Conservation (phyloP, 2,113 vertebrate genomes). For the Daphoenositta chrysoptera region DNA sequence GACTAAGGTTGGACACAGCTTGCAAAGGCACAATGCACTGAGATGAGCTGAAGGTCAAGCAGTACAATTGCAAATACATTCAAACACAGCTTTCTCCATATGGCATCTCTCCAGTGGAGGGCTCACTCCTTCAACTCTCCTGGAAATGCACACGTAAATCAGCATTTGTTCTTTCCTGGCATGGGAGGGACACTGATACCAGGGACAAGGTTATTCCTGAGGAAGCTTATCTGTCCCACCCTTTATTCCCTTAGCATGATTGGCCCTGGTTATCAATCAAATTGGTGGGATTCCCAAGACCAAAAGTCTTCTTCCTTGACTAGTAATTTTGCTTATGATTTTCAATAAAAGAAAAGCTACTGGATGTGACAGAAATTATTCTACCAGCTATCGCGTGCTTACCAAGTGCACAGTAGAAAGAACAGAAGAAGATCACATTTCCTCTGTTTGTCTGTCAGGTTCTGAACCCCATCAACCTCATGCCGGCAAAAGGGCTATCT, state of each 20-base stretch:
- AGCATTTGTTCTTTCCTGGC: neutral
- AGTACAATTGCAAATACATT: neutral
- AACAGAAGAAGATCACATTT: neutral
- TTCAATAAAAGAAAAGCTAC: neutral
- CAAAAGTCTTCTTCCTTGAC: slow-evolving; percentile 24
- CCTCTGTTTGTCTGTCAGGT: slow-evolving; percentile 52
- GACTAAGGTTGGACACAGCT: neutral
- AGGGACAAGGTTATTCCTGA: neutral
- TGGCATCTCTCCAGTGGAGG: neutral
- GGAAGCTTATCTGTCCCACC: neutral
- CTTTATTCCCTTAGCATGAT: neutral
- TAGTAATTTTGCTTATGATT: slow-evolving; percentile 22
- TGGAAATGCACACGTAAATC: neutral
- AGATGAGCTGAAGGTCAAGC: neutral
- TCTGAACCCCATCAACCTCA: slow-evolving; percentile 22
- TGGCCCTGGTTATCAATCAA: neutral
- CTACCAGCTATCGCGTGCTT: neutral
- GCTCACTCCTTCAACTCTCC: neutral
- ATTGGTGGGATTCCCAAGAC: neutral
- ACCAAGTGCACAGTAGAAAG: neutral
- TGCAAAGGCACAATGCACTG: neutral
- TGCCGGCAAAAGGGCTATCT: slow-evolving; percentile 29
- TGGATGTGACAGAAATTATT: neutral
- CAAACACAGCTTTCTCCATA: neutral
- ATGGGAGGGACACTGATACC: neutral